Base-by-base conservation (phyloP, 2,113 vertebrate species). In the Melospiza georgiana region DNA sequence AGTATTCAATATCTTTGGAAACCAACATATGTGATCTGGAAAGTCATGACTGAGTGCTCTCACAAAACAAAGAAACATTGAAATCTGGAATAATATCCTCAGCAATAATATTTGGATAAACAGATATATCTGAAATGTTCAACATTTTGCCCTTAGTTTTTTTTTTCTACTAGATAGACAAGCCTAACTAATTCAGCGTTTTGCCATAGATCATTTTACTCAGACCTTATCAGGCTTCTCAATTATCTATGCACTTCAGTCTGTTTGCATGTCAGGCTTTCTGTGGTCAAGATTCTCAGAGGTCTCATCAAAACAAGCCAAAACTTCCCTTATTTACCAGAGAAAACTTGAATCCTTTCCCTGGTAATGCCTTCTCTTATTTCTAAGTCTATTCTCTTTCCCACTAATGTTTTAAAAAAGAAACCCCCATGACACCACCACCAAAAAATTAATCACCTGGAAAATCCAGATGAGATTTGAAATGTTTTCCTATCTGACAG, bases 21-120 rank as follows among this genome's bases (percentile, higher is more conserved):
- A 43, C 13, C 39, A 72, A 15, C 24, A 13, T 24, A 48, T 5
- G 15, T 0, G 0, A 51, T 35, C 15, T 4, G 73, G 43, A 67
- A 84, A 71, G 35, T 59, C 11, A 67, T 30, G 66, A 67, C 2
- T 41, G 11, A 55, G 11, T 5, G 5, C 35, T 67, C 19, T 79
- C 21, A 72, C 11, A 44, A 75, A 89, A 55, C n/a, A 62, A 74
- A 44, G 27, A 48, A 72, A 54, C 14, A 39, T 2, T 85, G 46
- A 23, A n/a, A 51, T 66, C 37, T 65, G 25, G 11, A 89, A 82
- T 48, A 78, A 63, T 35, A 74, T 46, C 73, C 25, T 87, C 54
- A 84, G 9, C 76, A 62, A 13, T 80, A 74, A 18, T 84, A 63
- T 22, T 69, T 31, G 8, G 6, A 43, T 80, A 73, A 65, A 91